Evolutionary conservation across 2,888 invertebrate genomes (phyloP).

Genomic region (Capitulum mitella): DNA sequence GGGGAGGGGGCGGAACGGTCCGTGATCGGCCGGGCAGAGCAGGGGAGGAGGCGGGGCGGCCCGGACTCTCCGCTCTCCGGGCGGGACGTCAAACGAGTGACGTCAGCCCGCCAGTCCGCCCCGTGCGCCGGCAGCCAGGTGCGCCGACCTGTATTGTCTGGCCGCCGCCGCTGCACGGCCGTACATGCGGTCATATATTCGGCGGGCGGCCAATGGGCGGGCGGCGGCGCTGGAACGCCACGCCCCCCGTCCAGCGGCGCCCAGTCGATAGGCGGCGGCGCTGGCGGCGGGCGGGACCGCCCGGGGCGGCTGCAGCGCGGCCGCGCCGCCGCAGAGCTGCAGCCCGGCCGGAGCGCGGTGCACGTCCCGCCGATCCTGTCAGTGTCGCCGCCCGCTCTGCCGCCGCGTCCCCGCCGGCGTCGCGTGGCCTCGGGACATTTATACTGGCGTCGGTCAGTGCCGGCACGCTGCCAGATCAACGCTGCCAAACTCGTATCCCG

Average conservation of each 20-base stretch:
- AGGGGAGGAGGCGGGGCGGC: too few species aligned
- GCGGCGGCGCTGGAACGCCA: slow-evolving; percentile 10
- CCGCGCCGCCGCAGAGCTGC: neutral
- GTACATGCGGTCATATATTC: neutral
- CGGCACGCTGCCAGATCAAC: neutral
- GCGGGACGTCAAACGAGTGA: too few species aligned
- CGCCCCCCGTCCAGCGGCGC: slow-evolving; percentile 17
- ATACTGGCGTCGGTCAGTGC: neutral
- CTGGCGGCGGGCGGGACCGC: slow-evolving; percentile 1
- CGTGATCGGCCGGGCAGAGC: too few species aligned
- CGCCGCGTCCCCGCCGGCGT: neutral
- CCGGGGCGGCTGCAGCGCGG: neutral
- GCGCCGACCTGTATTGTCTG: slow-evolving; percentile 5
- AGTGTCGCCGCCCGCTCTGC: neutral
- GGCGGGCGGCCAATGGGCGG: neutral
- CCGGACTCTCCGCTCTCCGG: too few species aligned
- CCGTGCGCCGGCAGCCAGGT: neutral
- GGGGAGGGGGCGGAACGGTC: too few species aligned
- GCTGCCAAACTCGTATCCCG: slow-evolving; percentile 18
- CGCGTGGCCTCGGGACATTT: neutral
- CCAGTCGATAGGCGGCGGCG: slow-evolving; percentile 13
- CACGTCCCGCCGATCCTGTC: neutral
- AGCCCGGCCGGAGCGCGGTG: neutral
- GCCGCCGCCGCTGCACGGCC: neutral
- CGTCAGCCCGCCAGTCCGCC: neutral